Base-by-base conservation (phyloP, 2,797 vertebrate species). In the Esox lucius region DNA sequence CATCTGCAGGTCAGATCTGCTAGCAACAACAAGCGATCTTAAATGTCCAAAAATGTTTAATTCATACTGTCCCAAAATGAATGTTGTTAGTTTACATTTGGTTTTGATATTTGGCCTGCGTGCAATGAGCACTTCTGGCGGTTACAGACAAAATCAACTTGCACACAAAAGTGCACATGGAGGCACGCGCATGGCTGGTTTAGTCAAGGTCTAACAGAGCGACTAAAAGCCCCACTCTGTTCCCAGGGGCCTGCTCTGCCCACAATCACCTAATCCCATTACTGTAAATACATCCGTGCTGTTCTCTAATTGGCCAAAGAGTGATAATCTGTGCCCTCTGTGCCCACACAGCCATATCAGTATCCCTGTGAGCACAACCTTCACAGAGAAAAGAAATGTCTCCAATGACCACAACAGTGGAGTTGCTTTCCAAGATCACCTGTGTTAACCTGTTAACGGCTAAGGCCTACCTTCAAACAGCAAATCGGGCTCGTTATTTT, bases 251-350 rank as follows among this genome's bases (percentile, higher is more conserved):
- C 28, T 31, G 62, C 24, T 71, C 75, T 79, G 9, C 68, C 15
- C 65, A 59, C 4, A 76, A 69, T 33, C 67, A 59, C 69, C 26
- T 66, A 62, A 78, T 73, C 75, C 75, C 71, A 70, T 76, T 71
- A 65, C 62, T 39, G 73, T 64, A 80, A 83, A 78, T 75, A 31
- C 81, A 82, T 68, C 8, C 69, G 65, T 78, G 80, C 73, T 75
- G 74, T 76, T 79, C 61, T 84, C 75, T 75, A 77, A 82, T 66
- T 74, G 76, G 76, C 70, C 28, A 64, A 64, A 46, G 42, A 49
- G 69, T 68, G 49, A 62, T 77, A 69, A 84, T 75, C 67, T 68
- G 74, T 49, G 39, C 24, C 24, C 46, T 35, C 33, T 72, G 26
- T 33, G 42, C 73, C 70, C 74, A 49, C 75, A 80, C 59, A 81